Conservation (phyloP, 2,888 invertebrate genomes). For the Apotomis betuletana region DNA sequence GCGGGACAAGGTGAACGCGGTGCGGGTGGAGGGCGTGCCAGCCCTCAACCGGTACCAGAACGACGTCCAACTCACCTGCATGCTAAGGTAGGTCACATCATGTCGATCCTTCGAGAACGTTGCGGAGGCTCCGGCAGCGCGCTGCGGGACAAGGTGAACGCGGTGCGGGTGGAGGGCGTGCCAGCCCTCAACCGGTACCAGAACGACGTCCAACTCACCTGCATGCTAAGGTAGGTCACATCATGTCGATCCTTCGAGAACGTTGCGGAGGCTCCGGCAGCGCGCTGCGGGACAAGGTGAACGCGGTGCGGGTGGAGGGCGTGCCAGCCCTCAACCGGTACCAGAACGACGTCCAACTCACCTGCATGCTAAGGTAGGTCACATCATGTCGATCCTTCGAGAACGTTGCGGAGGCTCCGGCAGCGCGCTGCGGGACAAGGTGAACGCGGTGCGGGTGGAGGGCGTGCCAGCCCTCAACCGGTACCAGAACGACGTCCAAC, state of each 20-base stretch:
- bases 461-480: constrained; percentile 93
- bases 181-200: constrained; percentile 92
- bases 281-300: constrained; percentile 92
- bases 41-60: constrained; percentile 94
- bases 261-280: constrained; percentile 86
- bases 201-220: constrained; percentile 96
- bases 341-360: constrained; percentile 96
- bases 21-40: constrained; percentile 93
- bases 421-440: constrained; percentile 90
- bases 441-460: constrained; percentile 94
- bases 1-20: constrained; percentile 93
- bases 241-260: constrained; percentile 90
- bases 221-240: constrained; percentile 91
- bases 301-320: constrained; percentile 95
- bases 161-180: constrained; percentile 94
- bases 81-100: constrained; percentile 89
- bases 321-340: constrained; percentile 91
- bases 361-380: constrained; percentile 93
- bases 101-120: constrained; percentile 92
- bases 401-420: constrained; percentile 89
- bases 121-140: constrained; percentile 86
- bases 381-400: constrained; percentile 86
- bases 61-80: constrained; percentile 96
- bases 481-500: constrained; percentile 95
- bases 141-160: constrained; percentile 93